These are phyloP conservation scores for Netelia fuscicornis DNA, from an alignment of 2,888 invertebrate species.

Conservation along the genomic window DNA sequence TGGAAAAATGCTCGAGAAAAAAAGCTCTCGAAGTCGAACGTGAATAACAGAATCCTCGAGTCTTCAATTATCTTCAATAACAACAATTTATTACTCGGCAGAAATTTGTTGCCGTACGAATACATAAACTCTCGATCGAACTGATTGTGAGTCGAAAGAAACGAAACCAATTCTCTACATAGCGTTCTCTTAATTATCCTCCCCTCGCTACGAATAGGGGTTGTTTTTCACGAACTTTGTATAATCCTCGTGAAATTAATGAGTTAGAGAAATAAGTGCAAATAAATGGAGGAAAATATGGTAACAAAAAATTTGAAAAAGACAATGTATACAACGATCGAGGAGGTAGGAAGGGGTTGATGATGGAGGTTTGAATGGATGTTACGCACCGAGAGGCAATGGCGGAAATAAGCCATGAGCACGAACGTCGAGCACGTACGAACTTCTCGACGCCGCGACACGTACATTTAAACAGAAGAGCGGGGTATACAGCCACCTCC, in stretches of 20 bases:
- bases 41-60: neutral
- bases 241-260: too few species aligned
- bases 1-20: constrained; percentile 36
- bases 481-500: neutral
- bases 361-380: constrained; percentile 9
- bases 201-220: too few species aligned
- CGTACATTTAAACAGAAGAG: constrained; percentile 9
- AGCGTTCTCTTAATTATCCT: too few species aligned
- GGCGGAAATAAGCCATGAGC: constrained; percentile 10
- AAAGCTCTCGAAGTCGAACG: neutral
- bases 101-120: too few species aligned
- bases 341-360: neutral
- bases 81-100: neutral
- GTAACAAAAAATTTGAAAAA: neutral
- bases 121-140: too few species aligned
- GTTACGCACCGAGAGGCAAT: constrained; percentile 12
- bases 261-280: too few species aligned
- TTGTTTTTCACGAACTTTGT: too few species aligned
- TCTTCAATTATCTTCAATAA: neutral
- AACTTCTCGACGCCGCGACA: constrained; percentile 38
- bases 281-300: too few species aligned
- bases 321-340: neutral
- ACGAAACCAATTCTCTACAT: too few species aligned
- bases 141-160: too few species aligned
- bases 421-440: constrained; percentile 53